Evolutionary conservation across 2,113 vertebrate genomes (phyloP), one percentile per base, ranked within the genome.

Genomic region (Macrotis lagotis): DNA sequence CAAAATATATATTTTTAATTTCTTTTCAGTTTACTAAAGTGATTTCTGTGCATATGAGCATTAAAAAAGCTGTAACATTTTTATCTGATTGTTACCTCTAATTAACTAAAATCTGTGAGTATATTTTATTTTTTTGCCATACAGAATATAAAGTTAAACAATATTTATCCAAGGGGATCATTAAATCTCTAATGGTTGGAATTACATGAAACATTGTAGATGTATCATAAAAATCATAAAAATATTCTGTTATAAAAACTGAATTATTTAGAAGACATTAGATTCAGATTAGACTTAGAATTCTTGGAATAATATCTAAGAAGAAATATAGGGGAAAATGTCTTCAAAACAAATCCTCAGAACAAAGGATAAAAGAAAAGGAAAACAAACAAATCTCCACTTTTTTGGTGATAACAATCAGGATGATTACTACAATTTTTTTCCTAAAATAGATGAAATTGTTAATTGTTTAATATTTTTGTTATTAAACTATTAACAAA

Each of bases 211-310:
- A 91, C 53, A 89, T 1, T 92, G 93, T 6, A 92, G 6, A 94
- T 37, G 48, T 5, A 48, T 0, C 59, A 37, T 37, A 66, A 3
- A 83, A 51, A 24, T 90, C 48, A 74, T 50, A 22, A 49, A 94
- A 31, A 95, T 59, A 74, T 89, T 50, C 53, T 53, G 91, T n/a
- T 52, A 53, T 11, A 53, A 59, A 95, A 96, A 95, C 11, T n/a
- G 53, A 91, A 94, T 89, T 66, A 95, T 44, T 44, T 48, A 94
- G 93, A 97, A 83, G 93, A 83, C 50, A 95, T 26, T 59, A 48
- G 37, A 97, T 74, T 93, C 48, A 83, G 48, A 25, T 52, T 59
- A 95, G 48, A 95, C 26, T 95, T 93, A 89, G 12, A 90, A 91
- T 14, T 94, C 14, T 2, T 37, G 16, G 24, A 88, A 19, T 55